phyloP scores from a whole-genome alignment of 1,140 invertebrate genomes.

The Caenorhabditis brenneri region DNA sequence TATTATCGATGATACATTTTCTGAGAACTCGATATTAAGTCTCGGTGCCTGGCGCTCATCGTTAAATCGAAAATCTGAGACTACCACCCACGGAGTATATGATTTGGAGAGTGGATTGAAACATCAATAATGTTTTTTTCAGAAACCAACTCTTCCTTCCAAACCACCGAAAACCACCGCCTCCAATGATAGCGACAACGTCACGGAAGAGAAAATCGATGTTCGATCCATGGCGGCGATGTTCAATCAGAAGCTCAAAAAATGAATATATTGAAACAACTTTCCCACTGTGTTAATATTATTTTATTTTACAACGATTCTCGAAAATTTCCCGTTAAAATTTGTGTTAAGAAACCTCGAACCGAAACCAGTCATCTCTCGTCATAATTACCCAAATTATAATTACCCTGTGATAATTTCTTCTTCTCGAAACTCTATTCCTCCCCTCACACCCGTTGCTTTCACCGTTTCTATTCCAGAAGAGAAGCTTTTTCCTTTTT shows the following conservation, averaged over 20 bases:
- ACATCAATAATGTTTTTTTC: background rate
- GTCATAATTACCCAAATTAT: background rate
- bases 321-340: background rate
- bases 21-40: too few species aligned
- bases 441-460: background rate
- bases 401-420: background rate
- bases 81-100: too few species aligned
- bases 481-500: background rate
- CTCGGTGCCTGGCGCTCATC: too few species aligned
- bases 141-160: background rate
- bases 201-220: background rate
- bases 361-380: too few species aligned
- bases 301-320: background rate
- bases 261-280: background rate
- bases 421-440: too few species aligned
- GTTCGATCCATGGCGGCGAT: constrained; percentile 10
- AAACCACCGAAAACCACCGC: background rate
- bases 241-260: background rate
- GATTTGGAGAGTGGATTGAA: too few species aligned
- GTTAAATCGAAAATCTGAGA: too few species aligned
- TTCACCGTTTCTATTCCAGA: background rate
- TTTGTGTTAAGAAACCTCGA: background rate
- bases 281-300: background rate
- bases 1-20: too few species aligned
- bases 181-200: background rate